Percentiles rank a stretch among this genome's conserved stretches.
These are phyloP conservation scores for Axis porcinus DNA, from an alignment of 2,113 vertebrate genomes.

Conservation along the genomic window DNA sequence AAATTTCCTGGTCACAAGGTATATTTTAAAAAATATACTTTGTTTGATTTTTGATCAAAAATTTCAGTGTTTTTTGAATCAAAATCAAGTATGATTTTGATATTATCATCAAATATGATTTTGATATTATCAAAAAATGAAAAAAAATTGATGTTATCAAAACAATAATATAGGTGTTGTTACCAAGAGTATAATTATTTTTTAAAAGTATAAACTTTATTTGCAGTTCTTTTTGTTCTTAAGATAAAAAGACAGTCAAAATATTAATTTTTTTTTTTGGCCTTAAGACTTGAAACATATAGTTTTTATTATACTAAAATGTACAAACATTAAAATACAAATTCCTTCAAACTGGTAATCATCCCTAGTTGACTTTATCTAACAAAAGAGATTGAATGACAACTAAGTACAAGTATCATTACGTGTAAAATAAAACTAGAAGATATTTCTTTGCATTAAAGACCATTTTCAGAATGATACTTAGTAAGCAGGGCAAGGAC, in stretches of 20 bases:
- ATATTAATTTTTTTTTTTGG: not conserved
- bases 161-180: not conserved
- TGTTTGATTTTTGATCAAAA: not conserved
- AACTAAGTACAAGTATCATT: not conserved
- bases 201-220: not conserved
- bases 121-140: not conserved
- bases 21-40: not conserved
- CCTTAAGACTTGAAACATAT: not conserved
- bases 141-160: not conserved
- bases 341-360: not conserved
- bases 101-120: not conserved
- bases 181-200: not conserved
- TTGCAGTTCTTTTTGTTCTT: not conserved
- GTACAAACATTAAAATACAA: not conserved
- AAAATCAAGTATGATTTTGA: not conserved
- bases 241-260: not conserved
- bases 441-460: not conserved
- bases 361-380: not conserved
- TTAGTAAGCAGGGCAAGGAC: not conserved
- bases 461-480: not conserved
- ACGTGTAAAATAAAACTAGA: not conserved
- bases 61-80: not conserved
- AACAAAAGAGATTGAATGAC: not conserved
- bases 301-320: constrained; percentile 20
- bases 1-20: not conserved